Evolutionary conservation across 2,113 vertebrate genomes (phyloP).

Genomic region (Dissostichus mawsoni): DNA sequence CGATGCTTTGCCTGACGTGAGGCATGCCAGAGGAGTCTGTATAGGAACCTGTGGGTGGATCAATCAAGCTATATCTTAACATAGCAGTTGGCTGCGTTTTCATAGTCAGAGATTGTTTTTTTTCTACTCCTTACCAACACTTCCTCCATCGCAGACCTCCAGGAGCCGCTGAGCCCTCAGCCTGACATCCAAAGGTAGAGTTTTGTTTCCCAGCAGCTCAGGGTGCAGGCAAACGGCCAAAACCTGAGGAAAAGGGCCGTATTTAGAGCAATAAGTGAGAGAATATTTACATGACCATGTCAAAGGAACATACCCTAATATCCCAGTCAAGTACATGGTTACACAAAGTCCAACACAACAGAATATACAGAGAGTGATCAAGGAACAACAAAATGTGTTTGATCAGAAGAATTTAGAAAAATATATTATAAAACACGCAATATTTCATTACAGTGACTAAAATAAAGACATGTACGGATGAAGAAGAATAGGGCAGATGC

Average conservation of each 20-base stretch:
- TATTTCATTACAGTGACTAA: not conserved
- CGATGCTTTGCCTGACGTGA: constrained; percentile 62
- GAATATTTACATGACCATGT: not conserved
- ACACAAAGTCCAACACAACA: not conserved
- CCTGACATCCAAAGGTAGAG: constrained; percentile 66
- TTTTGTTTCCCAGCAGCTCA: constrained; percentile 54
- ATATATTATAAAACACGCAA: not conserved
- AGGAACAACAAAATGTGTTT: not conserved
- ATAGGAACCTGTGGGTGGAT: constrained; percentile 71
- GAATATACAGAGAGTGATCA: not conserved
- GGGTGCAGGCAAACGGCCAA: constrained; percentile 75
- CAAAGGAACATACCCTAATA: no score
- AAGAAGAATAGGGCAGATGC: no score
- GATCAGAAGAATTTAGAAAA: not conserved
- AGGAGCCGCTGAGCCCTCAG: constrained; percentile 70
- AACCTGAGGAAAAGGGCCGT: constrained; percentile 49
- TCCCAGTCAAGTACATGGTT: not conserved
- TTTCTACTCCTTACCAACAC: constrained; percentile 64
- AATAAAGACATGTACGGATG: not conserved
- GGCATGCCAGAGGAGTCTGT: constrained; percentile 50
- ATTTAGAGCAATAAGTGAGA: not conserved
- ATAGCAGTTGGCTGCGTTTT: not conserved
- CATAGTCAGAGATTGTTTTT: not conserved
- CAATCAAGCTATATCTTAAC: not conserved
- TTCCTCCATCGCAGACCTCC: constrained; percentile 68